Evolutionary conservation across 2,113 vertebrate genomes (phyloP), one percentile per base, ranked within the genome.

Genomic region (Phyllopteryx taeniolatus): DNA sequence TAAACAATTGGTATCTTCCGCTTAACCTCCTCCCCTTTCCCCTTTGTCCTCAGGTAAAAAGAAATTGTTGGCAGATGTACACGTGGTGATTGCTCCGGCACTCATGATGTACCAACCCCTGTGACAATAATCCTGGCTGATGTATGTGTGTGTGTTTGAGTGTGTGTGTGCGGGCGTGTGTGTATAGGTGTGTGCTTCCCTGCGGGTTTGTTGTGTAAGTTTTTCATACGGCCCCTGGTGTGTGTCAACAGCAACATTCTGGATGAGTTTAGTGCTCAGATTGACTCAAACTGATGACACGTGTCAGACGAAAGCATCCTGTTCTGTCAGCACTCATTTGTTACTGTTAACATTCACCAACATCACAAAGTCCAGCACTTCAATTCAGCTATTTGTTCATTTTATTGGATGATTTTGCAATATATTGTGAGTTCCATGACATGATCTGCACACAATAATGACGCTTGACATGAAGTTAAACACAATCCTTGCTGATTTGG

Each of bases 111-210:
- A 76, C 75, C 76, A 79, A 85, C 67, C 70, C 65, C 85, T 59
- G 57, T 91, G 91, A 91, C 91, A 91, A 85, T 92, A 91, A 92
- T 92, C 91, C 88, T 78, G 73, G 51, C 53, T 84, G 85, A 84
- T 85, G 75, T 90, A 27, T 77, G 67, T 66, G 33, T 70, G 22
- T 73, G 53, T 76, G 67, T 77, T 60, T 51, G 56, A 43, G 8
- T 69, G 39, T 44, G 67, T 67, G 39, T 70, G 65, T 74, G n/a
- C n/a, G n/a, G n/a, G n/a, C n/a, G 39, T 44, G 67, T 67, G 39
- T 70, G 65, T 74, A 67, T 44, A 79, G 54, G 11, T 44, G 59
- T 51, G 71, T 65, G 79, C 54, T n/a, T 51, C 47, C 53, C 49
- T 54, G 68, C 39, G 53, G 77, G 76, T 80, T 79, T 4, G 64